Evolutionary conservation across 2,797 vertebrate species (phyloP), one percentile per base, ranked within the genome.

Genomic region (Alectoris magna): DNA sequence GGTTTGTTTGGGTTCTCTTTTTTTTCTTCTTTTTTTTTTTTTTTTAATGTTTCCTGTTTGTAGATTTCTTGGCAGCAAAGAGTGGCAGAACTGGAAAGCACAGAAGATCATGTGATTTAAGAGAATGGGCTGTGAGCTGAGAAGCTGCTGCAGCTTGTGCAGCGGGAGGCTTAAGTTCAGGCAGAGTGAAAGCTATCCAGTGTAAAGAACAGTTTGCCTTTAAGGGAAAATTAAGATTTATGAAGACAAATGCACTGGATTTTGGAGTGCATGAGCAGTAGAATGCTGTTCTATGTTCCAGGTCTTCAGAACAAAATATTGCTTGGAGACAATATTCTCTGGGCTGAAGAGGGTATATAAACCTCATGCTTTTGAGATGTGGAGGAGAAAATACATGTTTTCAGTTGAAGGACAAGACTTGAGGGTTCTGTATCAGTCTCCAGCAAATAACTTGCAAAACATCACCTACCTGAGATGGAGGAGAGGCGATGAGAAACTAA

Each of bases 101-200:
- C 75, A 85, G 85, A 74, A 62, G 41, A 77, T 90, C 96, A 92
- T 72, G 90, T 96, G 93, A 69, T 91, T 95, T 84, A 95, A 84
- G 83, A 88, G 90, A 96, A 96, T 55, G 62, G 80, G 63, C 75
- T 89, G 22, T 13, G 70, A 60, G 44, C 91, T 87, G 56, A 14
- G 23, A 18, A 55, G 68, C 86, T 84, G 84, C 59, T 63, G 43
- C 67, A 67, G 80, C 18, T n/a, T n/a, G 71, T 56, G 27, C 29
- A 24, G n/a, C 39, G 39, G 53, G 43, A 46, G 39, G 11, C 21
- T 62, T 84, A 59, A n/a, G 68, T 68, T 64, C 26, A 62, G 58
- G 71, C 83, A 67, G 46, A n/a, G 14, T 11, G 23, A 48, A 62
- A 77, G 27, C 69, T 69, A 3, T 76, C 31, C 53, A 16, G 60